phyloP scores from a whole-genome alignment of 2,888 invertebrate species.

The Melanotus villosus region DNA sequence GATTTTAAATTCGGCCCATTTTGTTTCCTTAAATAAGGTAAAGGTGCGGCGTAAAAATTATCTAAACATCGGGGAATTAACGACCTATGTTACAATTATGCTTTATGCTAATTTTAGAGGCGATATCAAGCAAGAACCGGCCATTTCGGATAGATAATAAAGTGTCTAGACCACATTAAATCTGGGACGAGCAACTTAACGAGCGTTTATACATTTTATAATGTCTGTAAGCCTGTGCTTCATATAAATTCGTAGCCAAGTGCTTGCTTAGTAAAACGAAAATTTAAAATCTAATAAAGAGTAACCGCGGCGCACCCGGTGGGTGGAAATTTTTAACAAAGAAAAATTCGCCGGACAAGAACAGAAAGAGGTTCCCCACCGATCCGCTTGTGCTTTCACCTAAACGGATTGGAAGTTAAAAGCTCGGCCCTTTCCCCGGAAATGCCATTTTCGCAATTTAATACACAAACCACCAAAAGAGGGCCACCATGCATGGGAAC shows the following conservation, averaged over 20 bases:
- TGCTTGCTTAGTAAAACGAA: conserved; percentile 11
- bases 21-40: not conserved
- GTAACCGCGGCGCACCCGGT: not conserved
- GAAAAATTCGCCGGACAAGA: not conserved
- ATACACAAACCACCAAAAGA: conserved; percentile 5
- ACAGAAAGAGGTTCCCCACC: too few species aligned
- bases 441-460: not conserved
- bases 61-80: conserved; percentile 23
- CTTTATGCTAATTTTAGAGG: conserved; percentile 39
- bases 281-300: conserved; percentile 1
- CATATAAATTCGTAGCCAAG: conserved; percentile 15
- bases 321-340: not conserved
- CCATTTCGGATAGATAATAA: conserved; percentile 34
- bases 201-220: conserved; percentile 32
- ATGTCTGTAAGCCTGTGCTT: conserved; percentile 22
- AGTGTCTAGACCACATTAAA: conserved; percentile 41
- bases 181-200: conserved; percentile 29
- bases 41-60: conserved; percentile 11
- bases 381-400: too few species aligned
- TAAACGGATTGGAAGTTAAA: not conserved
- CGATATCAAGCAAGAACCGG: conserved; percentile 31
- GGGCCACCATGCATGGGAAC: conserved; percentile 21
- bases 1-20: conserved; percentile 12
- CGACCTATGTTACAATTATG: conserved; percentile 29
- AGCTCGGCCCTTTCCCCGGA: not conserved